These are phyloP conservation scores for Latrodectus geometricus DNA, from an alignment of 1,140 invertebrate species.

Conservation along the genomic window DNA sequence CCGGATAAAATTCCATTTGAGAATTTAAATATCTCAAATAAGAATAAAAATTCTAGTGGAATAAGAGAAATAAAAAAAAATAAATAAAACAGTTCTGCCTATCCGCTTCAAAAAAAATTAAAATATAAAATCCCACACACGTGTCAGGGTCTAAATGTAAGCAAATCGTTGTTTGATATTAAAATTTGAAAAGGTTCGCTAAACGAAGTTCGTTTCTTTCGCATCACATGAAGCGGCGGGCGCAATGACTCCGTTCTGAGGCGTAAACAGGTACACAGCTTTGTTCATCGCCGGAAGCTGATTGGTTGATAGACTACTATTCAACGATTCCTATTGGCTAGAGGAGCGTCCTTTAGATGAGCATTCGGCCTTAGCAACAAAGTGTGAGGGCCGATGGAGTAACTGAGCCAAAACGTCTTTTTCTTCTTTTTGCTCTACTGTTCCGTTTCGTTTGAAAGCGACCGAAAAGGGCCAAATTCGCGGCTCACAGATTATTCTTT, in stretches of 20 bases:
- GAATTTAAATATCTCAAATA: too few species aligned
- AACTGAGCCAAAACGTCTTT: constrained; percentile 26
- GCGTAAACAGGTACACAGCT: constrained; percentile 55
- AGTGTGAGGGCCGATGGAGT: constrained; percentile 35
- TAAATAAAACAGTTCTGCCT: too few species aligned
- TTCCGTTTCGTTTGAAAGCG: constrained; percentile 30
- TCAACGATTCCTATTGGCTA: constrained; percentile 25
- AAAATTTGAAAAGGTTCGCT: not conserved
- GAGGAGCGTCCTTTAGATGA: constrained; percentile 33
- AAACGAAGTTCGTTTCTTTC: not conserved
- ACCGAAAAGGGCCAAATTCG: not conserved
- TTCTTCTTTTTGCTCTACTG: not conserved
- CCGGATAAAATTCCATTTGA: too few species aligned
- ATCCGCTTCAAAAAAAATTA: too few species aligned
- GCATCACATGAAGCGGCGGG: not conserved
- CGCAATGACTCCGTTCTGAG: constrained; percentile 37
- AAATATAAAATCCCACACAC: not conserved
- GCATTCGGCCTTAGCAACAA: constrained; percentile 53
- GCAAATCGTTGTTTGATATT: not conserved
- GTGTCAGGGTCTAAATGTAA: not conserved
- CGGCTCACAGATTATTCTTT: not conserved
- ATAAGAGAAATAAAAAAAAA: too few species aligned
- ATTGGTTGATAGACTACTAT: constrained; percentile 33
- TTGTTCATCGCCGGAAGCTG: constrained; percentile 42
- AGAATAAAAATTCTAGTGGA: too few species aligned